A percentile compares a stretch with the other conserved stretches of the same genome.
phyloP scores from a whole-genome alignment of 1,140 invertebrate species.

The Calliopsis andreniformis region DNA sequence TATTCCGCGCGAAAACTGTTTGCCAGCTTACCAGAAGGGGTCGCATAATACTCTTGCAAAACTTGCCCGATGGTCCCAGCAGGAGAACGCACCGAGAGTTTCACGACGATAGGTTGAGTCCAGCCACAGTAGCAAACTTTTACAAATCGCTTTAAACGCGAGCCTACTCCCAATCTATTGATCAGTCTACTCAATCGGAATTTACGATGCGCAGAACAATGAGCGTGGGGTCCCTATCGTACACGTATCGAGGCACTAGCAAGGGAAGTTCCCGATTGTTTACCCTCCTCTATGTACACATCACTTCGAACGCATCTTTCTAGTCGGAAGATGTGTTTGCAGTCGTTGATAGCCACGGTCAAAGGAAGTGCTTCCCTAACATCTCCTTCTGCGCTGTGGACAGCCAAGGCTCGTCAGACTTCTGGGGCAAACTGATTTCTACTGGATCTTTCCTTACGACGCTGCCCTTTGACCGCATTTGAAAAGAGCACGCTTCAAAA shows the following conservation, averaged over 20 bases:
- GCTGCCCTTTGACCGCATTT: no score
- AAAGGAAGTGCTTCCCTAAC: not conserved
- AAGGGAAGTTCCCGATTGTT: slow-evolving; percentile 22
- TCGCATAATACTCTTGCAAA: slow-evolving; percentile 1
- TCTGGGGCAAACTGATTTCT: not conserved
- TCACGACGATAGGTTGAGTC: not conserved
- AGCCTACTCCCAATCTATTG: slow-evolving; percentile 23
- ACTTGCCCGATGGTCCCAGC: not conserved
- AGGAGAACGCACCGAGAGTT: not conserved
- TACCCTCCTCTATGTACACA: not conserved
- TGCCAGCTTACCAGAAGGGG: no score
- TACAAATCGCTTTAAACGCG: slow-evolving; percentile 26
- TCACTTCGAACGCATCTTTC: slow-evolving; percentile 17
- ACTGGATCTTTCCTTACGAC: not conserved
- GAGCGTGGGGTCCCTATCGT: not conserved
- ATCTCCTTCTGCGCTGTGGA: not conserved
- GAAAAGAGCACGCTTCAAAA: not conserved
- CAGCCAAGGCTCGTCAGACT: not conserved
- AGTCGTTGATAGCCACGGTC: not conserved
- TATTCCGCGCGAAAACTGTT: no score
- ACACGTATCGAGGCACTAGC: slow-evolving; percentile 4
- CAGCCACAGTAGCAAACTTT: slow-evolving; percentile 26
- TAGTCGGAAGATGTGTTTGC: not conserved
- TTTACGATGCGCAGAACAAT: slow-evolving; percentile 42
- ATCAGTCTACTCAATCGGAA: slow-evolving; percentile 54